Evolutionary conservation across 2,797 vertebrate species (phyloP).

Genomic region (Anabas testudineus): DNA sequence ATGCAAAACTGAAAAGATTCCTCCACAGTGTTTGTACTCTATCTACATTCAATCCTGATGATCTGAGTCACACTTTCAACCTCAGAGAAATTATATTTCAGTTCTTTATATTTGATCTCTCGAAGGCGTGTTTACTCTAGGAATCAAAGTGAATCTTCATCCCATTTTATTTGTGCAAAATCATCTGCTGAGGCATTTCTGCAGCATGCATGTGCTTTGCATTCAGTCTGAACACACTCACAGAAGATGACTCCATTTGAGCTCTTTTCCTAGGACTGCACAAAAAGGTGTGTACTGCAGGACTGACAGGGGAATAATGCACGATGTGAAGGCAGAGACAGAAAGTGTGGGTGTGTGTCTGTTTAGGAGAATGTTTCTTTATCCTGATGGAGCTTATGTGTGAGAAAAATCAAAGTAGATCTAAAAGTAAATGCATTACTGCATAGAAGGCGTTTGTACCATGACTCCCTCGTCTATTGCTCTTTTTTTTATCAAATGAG

Average conservation of each 20-base stretch:
- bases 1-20: background rate
- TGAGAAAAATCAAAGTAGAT: background rate
- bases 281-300: background rate
- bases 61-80: background rate
- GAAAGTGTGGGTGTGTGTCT: background rate
- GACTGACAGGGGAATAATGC: background rate
- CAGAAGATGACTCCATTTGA: background rate
- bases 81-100: background rate
- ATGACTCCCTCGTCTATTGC: background rate
- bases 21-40: background rate
- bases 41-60: background rate
- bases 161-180: background rate
- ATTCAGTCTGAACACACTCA: background rate
- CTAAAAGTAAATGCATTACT: slow-evolving; percentile 26
- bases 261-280: background rate
- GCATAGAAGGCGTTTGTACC: background rate
- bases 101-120: too few relatives aligned
- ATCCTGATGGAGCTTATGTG: background rate
- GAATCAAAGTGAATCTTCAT: background rate
- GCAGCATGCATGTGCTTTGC: background rate
- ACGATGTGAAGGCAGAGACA: background rate
- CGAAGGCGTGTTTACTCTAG: background rate
- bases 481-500: slow-evolving; percentile 39
- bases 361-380: background rate
- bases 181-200: background rate